Evolutionary conservation across 2,888 invertebrate species (phyloP), one percentile per base, ranked within the genome.

Genomic region (Eilema caniola): DNA sequence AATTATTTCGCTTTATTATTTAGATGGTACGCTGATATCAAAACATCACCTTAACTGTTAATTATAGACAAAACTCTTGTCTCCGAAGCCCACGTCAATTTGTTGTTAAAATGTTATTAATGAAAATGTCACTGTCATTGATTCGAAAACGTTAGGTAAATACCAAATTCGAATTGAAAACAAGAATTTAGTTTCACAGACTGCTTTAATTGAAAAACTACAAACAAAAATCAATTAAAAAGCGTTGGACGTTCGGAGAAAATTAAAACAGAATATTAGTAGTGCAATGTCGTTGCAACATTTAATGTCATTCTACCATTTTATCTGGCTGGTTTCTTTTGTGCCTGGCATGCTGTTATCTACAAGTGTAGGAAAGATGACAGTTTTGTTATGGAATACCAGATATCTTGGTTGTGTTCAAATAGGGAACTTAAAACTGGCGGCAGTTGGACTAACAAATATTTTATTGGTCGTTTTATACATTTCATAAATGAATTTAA

Each of bases 201-300:
- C 66, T 80, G 74, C 81, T 83, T 83, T 78, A 83, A 72, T 71
- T 85, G 80, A 81, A 86, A 80, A 87, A 85, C 82, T 73, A 70
- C 77, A 83, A 79, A 84, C 80, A 82, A 83, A 82, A 84, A 80
- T 70, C 74, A 74, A 78, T 82, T 70, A 79, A 75, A 68, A 69
- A 67, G 69, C 72, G 73, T 73, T 74, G 65, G 70, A 76, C 70
- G 79, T 81, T 81, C 75, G 81, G 79, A 81, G 82, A 79, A 87
- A 89, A 87, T 88, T 86, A 86, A 89, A 60, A 89, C 77, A 83
- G 77, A 87, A 88, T 86, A 86, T 85, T 85, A 83, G 82, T 82
- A 84, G 77, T 82, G 82, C 81, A 80, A 75, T 78, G 79, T 76
- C 68, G 74, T 77, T 66, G 69, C 71, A 67, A 66, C 73, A 79